Evolutionary conservation across 1,140 invertebrate genomes (phyloP), one percentile per base, ranked within the genome.

Genomic region (Drosophila biarmipes): DNA sequence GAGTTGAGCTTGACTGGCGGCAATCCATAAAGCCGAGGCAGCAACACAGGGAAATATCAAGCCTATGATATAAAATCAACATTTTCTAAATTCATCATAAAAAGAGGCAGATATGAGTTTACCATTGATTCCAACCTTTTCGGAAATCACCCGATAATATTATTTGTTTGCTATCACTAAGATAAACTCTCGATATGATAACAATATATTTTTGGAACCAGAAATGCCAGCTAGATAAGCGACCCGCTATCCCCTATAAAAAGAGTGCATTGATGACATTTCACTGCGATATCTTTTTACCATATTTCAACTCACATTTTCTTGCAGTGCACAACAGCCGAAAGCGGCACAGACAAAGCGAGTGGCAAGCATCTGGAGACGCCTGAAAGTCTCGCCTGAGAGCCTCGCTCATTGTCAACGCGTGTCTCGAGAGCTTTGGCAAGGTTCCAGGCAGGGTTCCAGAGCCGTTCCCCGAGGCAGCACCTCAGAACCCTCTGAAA

Each of bases 311-410:
- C 2, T 15, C 5, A 10, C 0, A 37, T n/a, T 49, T 66, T 42
- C n/a, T 63, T 0, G 0, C 14, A 48, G 57, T 63, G 62, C 17
- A 37, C 12, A 17, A 21, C 10, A 10, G 63, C 59, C 59, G 6
- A 75, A 78, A 73, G 58, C 68, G 72, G 53, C 62, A 64, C 12
- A 27, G 43, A 46, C 40, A 73, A 57, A 56, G 69, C 48, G 48
- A 52, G 21, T 57, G 69, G 19, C 49, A 66, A 56, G 37, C 53
- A 48, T 63, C 51, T 64, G 49, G 48, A 61, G 80, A 58, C 80
- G 80, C 80, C 80, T 31, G 19, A 45, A 42, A 64, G 80, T 84
- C 80, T 84, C 80, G 80, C 77, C 81, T 77, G 80, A 85, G 67
- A 80, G 77, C 76, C 72, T 85, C 61, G 40, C 57, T 68, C 73